Conservation (phyloP, 2,797 vertebrate genomes). For the Channa striata region DNA sequence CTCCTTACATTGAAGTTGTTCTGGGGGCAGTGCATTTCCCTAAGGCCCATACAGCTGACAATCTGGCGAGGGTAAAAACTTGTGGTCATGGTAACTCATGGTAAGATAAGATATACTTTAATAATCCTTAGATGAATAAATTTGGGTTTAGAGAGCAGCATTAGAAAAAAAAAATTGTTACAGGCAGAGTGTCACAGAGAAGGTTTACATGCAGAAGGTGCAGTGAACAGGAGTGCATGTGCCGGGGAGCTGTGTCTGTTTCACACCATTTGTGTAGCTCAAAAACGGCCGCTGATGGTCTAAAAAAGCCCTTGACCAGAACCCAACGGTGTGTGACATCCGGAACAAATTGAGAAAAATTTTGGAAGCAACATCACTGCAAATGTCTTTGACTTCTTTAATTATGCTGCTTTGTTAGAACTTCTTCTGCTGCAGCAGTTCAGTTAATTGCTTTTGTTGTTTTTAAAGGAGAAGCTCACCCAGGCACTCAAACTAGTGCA, state of each 20-base stretch:
- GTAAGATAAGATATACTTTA: no score
- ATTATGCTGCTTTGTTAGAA: not conserved
- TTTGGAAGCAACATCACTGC: slow-evolving; percentile 28
- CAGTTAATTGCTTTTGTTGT: not conserved
- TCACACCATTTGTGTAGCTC: slow-evolving; percentile 23
- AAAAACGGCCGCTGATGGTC: not conserved
- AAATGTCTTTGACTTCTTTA: not conserved
- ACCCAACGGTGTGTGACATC: slow-evolving; percentile 11
- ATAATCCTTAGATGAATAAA: no score
- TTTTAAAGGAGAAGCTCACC: rapidly evolving
- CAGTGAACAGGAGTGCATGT: slow-evolving; percentile 30
- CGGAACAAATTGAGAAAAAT: slow-evolving; percentile 10
- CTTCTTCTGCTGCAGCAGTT: slow-evolving; percentile 6
- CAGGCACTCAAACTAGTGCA: not conserved
- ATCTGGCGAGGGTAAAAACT: slow-evolving; percentile 1
- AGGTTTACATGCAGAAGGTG: slow-evolving; percentile 30
- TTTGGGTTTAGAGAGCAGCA: no score
- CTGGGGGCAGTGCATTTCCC: slow-evolving; percentile 18
- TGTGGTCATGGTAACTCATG: no score
- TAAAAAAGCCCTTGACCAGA: slow-evolving; percentile 28
- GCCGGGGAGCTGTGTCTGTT: not conserved
- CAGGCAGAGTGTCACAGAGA: slow-evolving; percentile 16
- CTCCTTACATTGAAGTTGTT: not conserved
- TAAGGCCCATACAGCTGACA: slow-evolving; percentile 26
- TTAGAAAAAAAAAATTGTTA: not conserved